Conservation (phyloP, 2,113 vertebrate genomes). For the Haemorhous mexicanus region DNA sequence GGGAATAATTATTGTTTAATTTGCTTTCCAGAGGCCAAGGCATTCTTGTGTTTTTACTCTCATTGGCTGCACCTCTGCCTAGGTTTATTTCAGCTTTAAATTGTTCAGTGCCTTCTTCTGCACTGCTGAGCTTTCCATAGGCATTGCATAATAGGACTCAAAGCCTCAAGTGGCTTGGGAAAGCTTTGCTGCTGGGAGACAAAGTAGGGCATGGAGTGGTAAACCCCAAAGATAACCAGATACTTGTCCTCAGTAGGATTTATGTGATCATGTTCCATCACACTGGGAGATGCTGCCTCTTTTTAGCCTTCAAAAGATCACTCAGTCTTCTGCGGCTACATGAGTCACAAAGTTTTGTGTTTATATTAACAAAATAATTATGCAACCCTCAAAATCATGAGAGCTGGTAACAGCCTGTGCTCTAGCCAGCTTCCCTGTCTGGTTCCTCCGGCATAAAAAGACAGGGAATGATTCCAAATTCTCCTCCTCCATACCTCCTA, state of each 20-base stretch:
- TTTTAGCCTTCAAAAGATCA: background rate
- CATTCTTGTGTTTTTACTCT: background rate
- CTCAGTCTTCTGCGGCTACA: background rate
- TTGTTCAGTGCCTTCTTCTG: background rate
- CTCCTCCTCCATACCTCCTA: background rate
- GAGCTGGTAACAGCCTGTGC: background rate
- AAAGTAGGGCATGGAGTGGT: background rate
- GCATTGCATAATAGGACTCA: background rate
- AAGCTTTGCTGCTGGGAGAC: background rate
- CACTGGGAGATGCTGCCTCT: background rate
- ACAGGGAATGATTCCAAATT: background rate
- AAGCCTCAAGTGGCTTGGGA: background rate
- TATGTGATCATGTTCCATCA: background rate
- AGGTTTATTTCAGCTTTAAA: background rate
- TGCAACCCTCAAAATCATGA: background rate
- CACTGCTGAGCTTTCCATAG: background rate
- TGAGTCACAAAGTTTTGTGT: slow-evolving; percentile 2
- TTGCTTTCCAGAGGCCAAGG: background rate
- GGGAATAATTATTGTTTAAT: background rate
- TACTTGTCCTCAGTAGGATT: background rate
- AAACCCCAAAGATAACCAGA: background rate
- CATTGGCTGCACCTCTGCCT: background rate
- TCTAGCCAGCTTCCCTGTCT: background rate
- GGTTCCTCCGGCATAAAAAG: background rate
- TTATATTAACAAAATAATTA: slow-evolving; percentile 1